Evolutionary conservation across 2,797 vertebrate genomes (phyloP), one percentile per base, ranked within the genome.

Genomic region (Amphiprion clarkii): DNA sequence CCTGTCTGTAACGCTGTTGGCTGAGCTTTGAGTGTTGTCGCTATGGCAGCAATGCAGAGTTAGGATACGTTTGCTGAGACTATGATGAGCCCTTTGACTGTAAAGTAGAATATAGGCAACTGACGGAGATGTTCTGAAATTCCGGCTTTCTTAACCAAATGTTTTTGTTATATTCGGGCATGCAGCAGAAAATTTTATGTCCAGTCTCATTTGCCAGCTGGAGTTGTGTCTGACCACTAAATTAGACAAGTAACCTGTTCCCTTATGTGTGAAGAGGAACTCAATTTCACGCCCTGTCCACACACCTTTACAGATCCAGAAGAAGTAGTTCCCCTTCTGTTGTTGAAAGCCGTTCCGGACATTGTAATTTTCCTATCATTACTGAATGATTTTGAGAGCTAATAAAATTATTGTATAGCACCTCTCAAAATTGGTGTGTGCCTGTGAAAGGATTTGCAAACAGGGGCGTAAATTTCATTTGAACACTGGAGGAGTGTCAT

Each of bases 1-100:
- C 8, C 78, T 89, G 82, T 86, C 85, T 88, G 82, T 63, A 67
- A 66, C 33, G 78, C 88, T 67, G 80, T 78, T 77, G 84, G 86
- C 89, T 90, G 83, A 39, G 81, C 86, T 87, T 79, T 72, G 82
- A 89, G 81, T 85, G 83, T 87, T 70, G 90, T 91, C 86, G 80
- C 91, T 90, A 92, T 91, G 91, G 90, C 77, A 92, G 92, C 91
- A 55, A 55, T 81, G 82, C 80, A 58, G 85, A 85, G 68, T 75
- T 78, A 49, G 67, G 73, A 86, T 76, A 71, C 39, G 51, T 80
- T 77, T 60, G 44, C 71, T 27, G 67, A 42, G 62, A 70, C 77
- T 67, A 19, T 29, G 72, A 88, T 51, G 79, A 82, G 79, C 60
- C 62, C 42, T 73, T 58, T 81, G 61, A 70, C 65, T 77, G 33